Base-by-base conservation (phyloP, 1,140 invertebrate genomes). In the Phocides pigmalion region DNA sequence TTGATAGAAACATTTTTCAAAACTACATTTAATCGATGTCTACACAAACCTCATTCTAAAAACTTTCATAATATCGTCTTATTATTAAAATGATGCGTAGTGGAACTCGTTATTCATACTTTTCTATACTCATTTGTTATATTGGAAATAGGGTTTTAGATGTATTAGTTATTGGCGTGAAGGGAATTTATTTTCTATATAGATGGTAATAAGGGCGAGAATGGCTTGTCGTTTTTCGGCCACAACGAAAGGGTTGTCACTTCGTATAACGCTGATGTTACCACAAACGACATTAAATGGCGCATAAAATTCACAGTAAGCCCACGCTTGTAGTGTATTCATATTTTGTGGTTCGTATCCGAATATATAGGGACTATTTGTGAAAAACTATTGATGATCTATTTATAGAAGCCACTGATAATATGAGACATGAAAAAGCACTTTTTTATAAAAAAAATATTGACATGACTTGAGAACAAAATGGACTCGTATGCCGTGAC, bases 201-300 rank as follows among this genome's bases (percentile, higher is more conserved):
- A 8, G 3, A 14, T 19, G 25, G 11, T 4, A 11, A 62, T 70
- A 74, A 63, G 62, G 51, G 44, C 22, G 53, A 70, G 70, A 74
- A 62, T 70, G 47, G 28, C 39, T 51, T 59, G 28, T 53, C 2
- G 39, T 54, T 54, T 64, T 37, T 11, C n/a, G 19, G 37, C 17
- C 62, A 15, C 54, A 54, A 62, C 62, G 62, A 81, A 81, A 85
- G 75, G 78, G 75, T 82, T 82, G 75, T 81, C 79, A 84, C 68
- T 76, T 77, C 74, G 66, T 82, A 74, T 79, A 82, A 79, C 72
- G 74, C 53, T 82, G 74, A 78, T 74, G 72, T 79, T 65, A 68
- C 72, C 74, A 69, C 72, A 79, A 86, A 79, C 68, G 76, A 79
- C 74, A 82, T 71, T 79, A 81, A 83, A 84, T 84, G 80, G 77